Percentiles rank a stretch among this genome's conserved stretches.
phyloP scores from a whole-genome alignment of 2,888 invertebrate species.

The Cheilosia scutellata region DNA sequence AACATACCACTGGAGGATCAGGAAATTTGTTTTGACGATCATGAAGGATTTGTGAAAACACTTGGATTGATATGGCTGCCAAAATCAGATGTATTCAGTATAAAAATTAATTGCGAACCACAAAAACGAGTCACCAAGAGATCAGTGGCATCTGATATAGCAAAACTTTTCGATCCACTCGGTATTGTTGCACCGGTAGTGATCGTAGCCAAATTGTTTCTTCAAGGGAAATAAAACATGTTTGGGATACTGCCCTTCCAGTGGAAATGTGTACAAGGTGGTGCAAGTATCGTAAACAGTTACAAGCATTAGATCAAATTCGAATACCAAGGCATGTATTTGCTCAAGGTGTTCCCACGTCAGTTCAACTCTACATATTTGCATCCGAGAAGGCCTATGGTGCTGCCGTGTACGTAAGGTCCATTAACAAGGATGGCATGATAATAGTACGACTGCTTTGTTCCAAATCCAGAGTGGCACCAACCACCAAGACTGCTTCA shows the following conservation, averaged over 20 bases:
- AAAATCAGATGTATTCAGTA: conserved; percentile 39
- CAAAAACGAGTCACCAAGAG: conserved; percentile 23
- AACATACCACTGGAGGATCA: conserved; percentile 31
- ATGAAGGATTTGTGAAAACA: conserved; percentile 25
- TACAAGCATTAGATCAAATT: conserved; percentile 7
- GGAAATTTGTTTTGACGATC: conserved; percentile 14
- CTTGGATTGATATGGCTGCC: conserved; percentile 52
- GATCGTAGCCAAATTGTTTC: conserved; percentile 17
- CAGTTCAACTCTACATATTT: conserved; percentile 42
- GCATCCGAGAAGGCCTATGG: conserved; percentile 36
- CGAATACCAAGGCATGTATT: conserved; percentile 14
- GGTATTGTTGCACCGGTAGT: conserved; percentile 25
- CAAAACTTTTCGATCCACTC: conserved; percentile 33
- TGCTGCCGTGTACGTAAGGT: conserved; percentile 32
- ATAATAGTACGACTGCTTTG: conserved; percentile 30
- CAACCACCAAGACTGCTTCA: not conserved
- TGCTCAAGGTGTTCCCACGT: not conserved
- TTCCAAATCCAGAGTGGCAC: conserved; percentile 9
- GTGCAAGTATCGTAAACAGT: conserved; percentile 17
- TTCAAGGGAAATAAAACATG: conserved; percentile 28
- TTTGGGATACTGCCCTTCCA: conserved; percentile 22
- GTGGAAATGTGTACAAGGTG: conserved; percentile 4
- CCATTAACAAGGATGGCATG: conserved; percentile 20
- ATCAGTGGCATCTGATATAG: conserved; percentile 32
- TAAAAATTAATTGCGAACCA: conserved; percentile 29